These are phyloP conservation scores for Callyntrura sp. DNA, from an alignment of 2,888 invertebrate genomes.

Conservation along the genomic window DNA sequence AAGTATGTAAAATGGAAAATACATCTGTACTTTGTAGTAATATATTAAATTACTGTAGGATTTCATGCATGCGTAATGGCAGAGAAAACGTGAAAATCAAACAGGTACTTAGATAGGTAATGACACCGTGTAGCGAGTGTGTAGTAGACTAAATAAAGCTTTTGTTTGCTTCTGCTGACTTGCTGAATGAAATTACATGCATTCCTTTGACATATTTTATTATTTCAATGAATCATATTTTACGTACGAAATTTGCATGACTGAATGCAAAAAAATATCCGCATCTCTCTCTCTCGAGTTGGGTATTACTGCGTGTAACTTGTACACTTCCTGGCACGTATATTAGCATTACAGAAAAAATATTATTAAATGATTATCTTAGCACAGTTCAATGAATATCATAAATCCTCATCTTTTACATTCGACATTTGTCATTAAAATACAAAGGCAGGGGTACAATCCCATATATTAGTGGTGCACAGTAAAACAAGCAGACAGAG, in stretches of 20 bases:
- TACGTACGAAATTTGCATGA: constrained; percentile 41
- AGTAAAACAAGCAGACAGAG: not conserved
- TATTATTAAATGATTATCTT: not conserved
- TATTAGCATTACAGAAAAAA: not conserved
- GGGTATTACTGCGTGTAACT: not conserved
- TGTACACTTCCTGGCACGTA: constrained; percentile 17
- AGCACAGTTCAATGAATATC: not conserved
- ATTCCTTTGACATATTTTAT: constrained; percentile 46
- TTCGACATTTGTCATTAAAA: constrained; percentile 62
- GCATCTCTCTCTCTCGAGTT: not conserved
- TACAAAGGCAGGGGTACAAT: not conserved
- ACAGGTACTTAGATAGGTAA: constrained; percentile 25
- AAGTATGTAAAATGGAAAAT: no score
- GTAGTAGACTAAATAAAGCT: constrained; percentile 47
- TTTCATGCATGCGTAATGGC: constrained; percentile 41
- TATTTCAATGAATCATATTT: constrained; percentile 62
- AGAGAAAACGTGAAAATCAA: constrained; percentile 65
- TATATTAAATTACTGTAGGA: not conserved
- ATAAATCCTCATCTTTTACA: constrained; percentile 13
- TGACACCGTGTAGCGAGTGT: constrained; percentile 30
- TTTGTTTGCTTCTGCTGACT: constrained; percentile 6
- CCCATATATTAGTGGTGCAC: not conserved
- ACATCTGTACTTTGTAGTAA: no score
- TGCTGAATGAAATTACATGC: constrained; percentile 33
- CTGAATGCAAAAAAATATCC: not conserved